Base-by-base conservation (phyloP, 2,797 vertebrate genomes). In the Euthynnus affinis region DNA sequence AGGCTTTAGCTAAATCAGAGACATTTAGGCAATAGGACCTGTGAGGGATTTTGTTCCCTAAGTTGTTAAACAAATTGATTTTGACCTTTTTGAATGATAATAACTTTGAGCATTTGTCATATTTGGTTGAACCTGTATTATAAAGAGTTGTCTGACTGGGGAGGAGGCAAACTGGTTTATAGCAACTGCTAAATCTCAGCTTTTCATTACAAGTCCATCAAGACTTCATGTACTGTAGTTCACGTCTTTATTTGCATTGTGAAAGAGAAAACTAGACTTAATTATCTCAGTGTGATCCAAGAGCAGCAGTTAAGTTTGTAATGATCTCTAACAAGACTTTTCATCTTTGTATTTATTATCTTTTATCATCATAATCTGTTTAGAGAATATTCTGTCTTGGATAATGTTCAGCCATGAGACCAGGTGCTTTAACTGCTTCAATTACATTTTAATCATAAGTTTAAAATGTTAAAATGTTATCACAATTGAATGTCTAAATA, bases 21-120 rank as follows among this genome's bases (percentile, higher is more conserved):
- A 79, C 77, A 85, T 84, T 90, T 80, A 87, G 80, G 77, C 79
- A 87, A 82, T 76, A 80, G 76, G 76, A 85, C 71, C 79, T 80
- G 60, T 34, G 61, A 75, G 76, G 76, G 84, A 89, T 89, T 88
- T 85, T 64, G 40, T 82, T 82, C 51, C 78, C 76, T 15, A 53
- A 68, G 77, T 88, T 91, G 84, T 85, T 89, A 81, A 78, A 84
- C 85, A 90, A 88, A 91, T 91, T 81, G 86, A 91, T 91, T 88
- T 87, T 85, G 86, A 91, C 86, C 70, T 78, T 83, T 29, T 88
- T 80, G 73, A 76, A 70, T 61, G 58, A 71, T 66, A 62, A 81
- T 82, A 87, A 82, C 70, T 65, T 64, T 55, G 42, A 60, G 68
- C 48, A 74, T 83, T 90, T 88, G 68, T 82, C 37, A 66, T 82